Evolutionary conservation across 2,113 vertebrate genomes (phyloP).

Genomic region (Chaenocephalus aceratus): DNA sequence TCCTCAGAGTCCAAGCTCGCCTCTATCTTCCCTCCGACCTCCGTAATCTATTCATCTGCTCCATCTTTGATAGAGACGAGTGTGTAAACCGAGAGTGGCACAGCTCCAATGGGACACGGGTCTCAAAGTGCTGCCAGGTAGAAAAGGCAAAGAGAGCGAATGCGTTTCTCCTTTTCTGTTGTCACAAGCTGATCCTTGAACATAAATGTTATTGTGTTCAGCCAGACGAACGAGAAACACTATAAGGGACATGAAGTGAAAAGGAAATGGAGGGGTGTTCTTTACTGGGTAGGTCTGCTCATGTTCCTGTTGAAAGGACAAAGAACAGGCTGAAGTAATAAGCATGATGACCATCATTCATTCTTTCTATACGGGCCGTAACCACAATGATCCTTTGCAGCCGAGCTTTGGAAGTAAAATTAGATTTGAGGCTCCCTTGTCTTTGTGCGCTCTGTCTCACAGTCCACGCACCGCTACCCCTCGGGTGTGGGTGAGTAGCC

Average conservation of each 20-base stretch:
- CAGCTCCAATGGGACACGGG: slow-evolving; percentile 68
- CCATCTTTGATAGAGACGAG: slow-evolving; percentile 44
- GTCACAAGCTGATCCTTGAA: slow-evolving; percentile 35
- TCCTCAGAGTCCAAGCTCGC: slow-evolving; percentile 49
- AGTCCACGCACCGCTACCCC: slow-evolving; percentile 30
- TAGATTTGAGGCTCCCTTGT: slow-evolving; percentile 50
- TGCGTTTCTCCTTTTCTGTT: slow-evolving; percentile 45
- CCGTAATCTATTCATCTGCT: slow-evolving; percentile 33
- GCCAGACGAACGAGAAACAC: slow-evolving; percentile 27
- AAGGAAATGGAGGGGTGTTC: slow-evolving; percentile 22
- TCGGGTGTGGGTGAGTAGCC: slow-evolving; percentile 52
- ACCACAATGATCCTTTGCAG: slow-evolving; percentile 50
- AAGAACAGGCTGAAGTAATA: slow-evolving; percentile 61
- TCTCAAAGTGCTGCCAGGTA: slow-evolving; percentile 59
- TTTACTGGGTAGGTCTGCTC: slow-evolving; percentile 53
- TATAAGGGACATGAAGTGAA: not conserved
- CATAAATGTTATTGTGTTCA: slow-evolving; percentile 42
- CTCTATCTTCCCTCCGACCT: slow-evolving; percentile 41
- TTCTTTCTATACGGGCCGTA: slow-evolving; percentile 41
- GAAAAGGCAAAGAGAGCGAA: slow-evolving; percentile 27
- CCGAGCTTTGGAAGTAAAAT: slow-evolving; percentile 40
- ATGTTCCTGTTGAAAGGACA: slow-evolving; percentile 49
- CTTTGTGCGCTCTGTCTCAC: slow-evolving; percentile 40
- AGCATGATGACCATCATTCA: slow-evolving; percentile 52
- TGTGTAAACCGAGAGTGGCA: slow-evolving; percentile 69